Evolutionary conservation across 2,113 vertebrate species (phyloP), one percentile per base, ranked within the genome.

Genomic region (Abramis brama): DNA sequence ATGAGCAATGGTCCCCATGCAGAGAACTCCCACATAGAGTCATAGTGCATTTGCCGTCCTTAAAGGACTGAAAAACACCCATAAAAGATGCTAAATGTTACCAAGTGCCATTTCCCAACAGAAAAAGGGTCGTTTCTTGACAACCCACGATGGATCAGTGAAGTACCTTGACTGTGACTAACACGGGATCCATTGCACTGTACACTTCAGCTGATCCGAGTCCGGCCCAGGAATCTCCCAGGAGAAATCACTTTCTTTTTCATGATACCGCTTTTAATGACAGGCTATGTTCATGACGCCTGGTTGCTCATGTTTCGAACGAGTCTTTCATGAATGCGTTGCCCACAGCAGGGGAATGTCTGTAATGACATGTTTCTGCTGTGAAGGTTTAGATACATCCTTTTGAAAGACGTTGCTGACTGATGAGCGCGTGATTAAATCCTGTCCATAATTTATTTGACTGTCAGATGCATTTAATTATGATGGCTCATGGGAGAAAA

Each of bases 291-390:
- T 70, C 79, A 82, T 66, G 60, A 50, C 15, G n/a, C 60, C 79
- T 33, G 80, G 17, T 52, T 66, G 80, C 62, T 64, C 17, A 0
- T 30, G 25, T 66, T 81, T 81, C 23, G 1, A 81, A 21, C n/a
- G 15, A 50, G n/a, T 64, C 62, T 82, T 82, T 82, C 45, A 70
- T 82, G 62, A 50, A 68, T 27, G 52, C 11, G 45, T 33, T 52
- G n/a, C 59, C 19, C 43, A 15, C 80, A 33, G 80, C 43, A 0
- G 80, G 80, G 59, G 62, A 36, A 13, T 45, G 25, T 82, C 62
- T 82, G 79, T 70, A 70, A 68, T 82, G 45, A 82, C 80, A 82
- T 82, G 80, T 68, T 82, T 82, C 80, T 70, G 45, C 80, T 52
- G 80, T 23, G 62, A 70, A 33, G 36, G 39, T 82, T 82, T 70